Conservation (phyloP, 1,140 invertebrate species). For the Atopsyche davidsoni region DNA sequence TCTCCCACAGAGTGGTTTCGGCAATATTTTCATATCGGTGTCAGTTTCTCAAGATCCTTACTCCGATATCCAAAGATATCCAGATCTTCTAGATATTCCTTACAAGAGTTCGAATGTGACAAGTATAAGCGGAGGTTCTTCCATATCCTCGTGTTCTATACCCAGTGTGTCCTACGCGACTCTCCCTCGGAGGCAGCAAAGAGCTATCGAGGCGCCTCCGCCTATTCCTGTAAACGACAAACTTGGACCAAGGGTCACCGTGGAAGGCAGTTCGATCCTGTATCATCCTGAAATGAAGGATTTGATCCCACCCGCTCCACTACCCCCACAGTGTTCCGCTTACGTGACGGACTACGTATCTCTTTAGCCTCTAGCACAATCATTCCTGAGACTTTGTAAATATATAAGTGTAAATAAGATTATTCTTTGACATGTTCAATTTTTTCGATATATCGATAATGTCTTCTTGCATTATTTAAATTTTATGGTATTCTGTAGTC, state of each 20-base stretch:
- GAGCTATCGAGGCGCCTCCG: conserved; percentile 41
- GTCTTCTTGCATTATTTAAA: conserved; percentile 25
- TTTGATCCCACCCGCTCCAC: conserved; percentile 12
- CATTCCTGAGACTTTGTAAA: conserved; percentile 15
- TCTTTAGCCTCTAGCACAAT: conserved; percentile 28
- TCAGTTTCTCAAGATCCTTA: conserved; percentile 62
- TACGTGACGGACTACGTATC: conserved; percentile 28
- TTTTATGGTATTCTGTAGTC: conserved; percentile 23
- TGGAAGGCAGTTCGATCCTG: conserved; percentile 74
- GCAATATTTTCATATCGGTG: conserved; percentile 70
- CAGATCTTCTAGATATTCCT: conserved; percentile 69
- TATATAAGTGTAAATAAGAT: conserved; percentile 23
- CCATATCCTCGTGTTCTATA: conserved; percentile 25
- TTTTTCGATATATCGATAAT: conserved; percentile 21
- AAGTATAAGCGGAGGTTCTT: conserved; percentile 31
- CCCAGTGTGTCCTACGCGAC: conserved; percentile 54
- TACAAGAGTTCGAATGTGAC: conserved; percentile 51
- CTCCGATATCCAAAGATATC: conserved; percentile 59
- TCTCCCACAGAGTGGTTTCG: conserved; percentile 41
- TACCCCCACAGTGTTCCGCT: conserved; percentile 22
- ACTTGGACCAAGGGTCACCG: conserved; percentile 82
- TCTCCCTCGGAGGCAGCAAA: conserved; percentile 49
- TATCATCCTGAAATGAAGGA: conserved; percentile 61
- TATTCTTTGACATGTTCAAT: conserved; percentile 9
- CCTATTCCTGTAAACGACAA: conserved; percentile 72